A percentile compares a stretch with the other conserved stretches of the same genome.
Evolutionary conservation across 2,797 vertebrate genomes (phyloP).

Genomic region (Psittacula derbiana): DNA sequence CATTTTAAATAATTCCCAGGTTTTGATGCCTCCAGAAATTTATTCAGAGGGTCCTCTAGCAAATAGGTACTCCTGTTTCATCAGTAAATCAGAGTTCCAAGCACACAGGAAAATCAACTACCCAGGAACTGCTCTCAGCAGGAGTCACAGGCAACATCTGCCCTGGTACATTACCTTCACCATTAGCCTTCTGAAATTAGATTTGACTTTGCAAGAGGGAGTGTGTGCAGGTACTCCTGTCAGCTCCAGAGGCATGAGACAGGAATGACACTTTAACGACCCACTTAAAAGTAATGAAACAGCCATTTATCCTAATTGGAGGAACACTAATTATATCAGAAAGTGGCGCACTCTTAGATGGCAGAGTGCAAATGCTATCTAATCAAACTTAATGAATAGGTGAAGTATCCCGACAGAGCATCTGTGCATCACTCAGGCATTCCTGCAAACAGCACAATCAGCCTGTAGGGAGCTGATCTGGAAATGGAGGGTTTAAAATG

Average conservation of each 20-base stretch:
- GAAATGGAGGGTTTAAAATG: not conserved
- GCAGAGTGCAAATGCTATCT: constrained; percentile 44
- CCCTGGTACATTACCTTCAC: not conserved
- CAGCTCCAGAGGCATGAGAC: constrained; percentile 4
- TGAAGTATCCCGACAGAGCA: not conserved
- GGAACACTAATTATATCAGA: constrained; percentile 41
- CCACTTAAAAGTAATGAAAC: constrained; percentile 60
- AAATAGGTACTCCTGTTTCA: not conserved
- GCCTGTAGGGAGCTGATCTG: constrained; percentile 18
- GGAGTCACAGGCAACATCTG: constrained; percentile 17
- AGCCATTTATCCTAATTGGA: constrained; percentile 56
- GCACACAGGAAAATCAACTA: not conserved
- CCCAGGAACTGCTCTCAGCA: constrained; percentile 18
- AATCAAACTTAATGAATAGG: constrained; percentile 51
- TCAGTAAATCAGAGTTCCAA: not conserved
- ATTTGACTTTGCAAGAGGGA: constrained; percentile 12
- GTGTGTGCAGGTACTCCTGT: not conserved
- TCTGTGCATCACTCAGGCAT: not conserved
- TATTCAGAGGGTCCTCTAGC: not conserved
- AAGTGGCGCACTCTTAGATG: constrained; percentile 5
- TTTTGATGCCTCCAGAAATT: not conserved
- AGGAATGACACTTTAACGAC: constrained; percentile 44
- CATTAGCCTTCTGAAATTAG: constrained; percentile 45
- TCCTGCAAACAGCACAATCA: constrained; percentile 39
- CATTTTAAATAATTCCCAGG: not conserved